Conservation (phyloP, 2,113 vertebrate species). For the Petroica traversi region DNA sequence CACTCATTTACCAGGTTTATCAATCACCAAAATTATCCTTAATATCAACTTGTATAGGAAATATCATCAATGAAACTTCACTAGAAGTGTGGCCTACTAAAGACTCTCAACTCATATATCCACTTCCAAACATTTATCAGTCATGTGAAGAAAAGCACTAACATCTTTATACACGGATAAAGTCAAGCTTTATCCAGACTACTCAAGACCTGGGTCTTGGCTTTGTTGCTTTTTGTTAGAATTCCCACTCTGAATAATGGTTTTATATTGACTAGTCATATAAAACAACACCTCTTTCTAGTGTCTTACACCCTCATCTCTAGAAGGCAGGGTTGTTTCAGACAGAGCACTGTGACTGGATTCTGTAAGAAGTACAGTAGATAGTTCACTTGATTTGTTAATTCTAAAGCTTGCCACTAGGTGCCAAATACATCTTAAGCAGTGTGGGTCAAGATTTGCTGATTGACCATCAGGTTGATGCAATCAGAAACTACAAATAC, state of each 20-base stretch:
- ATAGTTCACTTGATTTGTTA: not conserved
- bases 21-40: not conserved
- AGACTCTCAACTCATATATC: not conserved
- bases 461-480: not conserved
- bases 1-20: not conserved
- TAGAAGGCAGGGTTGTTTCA: not conserved
- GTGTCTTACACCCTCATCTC: not conserved
- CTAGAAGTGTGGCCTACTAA: not conserved
- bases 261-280: not conserved
- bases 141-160: not conserved
- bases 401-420: not conserved
- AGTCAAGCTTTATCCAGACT: not conserved
- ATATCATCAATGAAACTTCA: not conserved
- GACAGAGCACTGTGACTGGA: not conserved
- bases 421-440: not conserved
- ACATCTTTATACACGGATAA: not conserved
- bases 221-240: not conserved
- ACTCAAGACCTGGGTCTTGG: not conserved
- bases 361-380: not conserved
- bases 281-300: not conserved
- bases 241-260: not conserved
- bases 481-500: not conserved
- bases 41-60: not conserved
- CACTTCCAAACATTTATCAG: not conserved
- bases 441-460: not conserved